Evolutionary conservation across 2,113 vertebrate species (phyloP), one percentile per base, ranked within the genome.

Genomic region (Egretta garzetta): DNA sequence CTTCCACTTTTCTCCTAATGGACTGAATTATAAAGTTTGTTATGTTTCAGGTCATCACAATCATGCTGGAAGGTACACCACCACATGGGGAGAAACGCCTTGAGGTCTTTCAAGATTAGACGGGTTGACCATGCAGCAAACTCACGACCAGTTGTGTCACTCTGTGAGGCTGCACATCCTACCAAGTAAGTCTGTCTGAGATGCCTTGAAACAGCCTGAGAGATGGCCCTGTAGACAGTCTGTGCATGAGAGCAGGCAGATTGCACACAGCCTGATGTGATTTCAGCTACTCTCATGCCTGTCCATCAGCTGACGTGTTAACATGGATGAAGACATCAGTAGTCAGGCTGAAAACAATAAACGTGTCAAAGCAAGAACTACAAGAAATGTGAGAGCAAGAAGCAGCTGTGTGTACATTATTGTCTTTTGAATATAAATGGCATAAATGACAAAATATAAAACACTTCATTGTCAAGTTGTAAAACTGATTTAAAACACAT

Each of bases 71-170:
- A 80, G 53, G 39, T 9, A 45, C 5, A 37, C 3, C 5, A 23
- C 4, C 53, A 43, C 6, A 17, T 6, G 18, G 18, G 19, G 19
- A 76, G 11, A 59, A 92, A 75, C 27, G 12, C 4, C 24, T 67
- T 20, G 9, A 39, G 6, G 33, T 66, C 8, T 88, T 76, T 72
- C 27, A 67, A 63, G 21, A 50, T 47, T 37, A 39, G 27, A 5
- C 12, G 33, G 67, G n/a, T 1, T 39, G 53, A 58, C 15, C 30
- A 33, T 26, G 14, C 32, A 80, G 35, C 18, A 75, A 71, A 45
- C 7, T 58, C 23, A 23, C 0, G 1, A 23, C 11, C 15, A 8
- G 6, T 32, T 1, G 0, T 2, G 6, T 7, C 8, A 12, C 21
- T 43, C 33, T 86, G 22, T 33, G 19, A 80, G 23, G 14, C 50